Conservation (phyloP, 2,113 vertebrate genomes). For the Alaudala cheleensis region DNA sequence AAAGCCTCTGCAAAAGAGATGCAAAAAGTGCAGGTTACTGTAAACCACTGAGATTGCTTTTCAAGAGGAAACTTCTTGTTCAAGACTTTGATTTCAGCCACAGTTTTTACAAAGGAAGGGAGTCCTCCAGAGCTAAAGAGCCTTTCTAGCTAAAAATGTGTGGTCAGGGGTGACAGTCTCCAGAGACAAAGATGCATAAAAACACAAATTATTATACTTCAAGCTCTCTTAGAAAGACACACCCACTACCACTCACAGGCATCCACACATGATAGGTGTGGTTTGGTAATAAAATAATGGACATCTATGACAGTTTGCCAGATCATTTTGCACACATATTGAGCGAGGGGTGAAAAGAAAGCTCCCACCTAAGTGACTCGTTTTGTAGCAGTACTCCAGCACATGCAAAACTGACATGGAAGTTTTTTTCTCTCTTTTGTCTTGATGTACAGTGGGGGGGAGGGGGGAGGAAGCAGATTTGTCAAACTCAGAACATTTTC, state of each 20-base stretch:
- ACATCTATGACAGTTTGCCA: background rate
- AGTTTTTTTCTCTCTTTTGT: background rate
- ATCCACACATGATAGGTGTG: background rate
- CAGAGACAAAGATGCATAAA: background rate
- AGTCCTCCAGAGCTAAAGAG: background rate
- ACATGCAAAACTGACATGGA: background rate
- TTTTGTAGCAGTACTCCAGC: background rate
- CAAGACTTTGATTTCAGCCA: background rate
- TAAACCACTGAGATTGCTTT: background rate
- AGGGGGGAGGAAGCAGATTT: background rate
- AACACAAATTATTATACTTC: background rate
- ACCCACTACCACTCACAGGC: background rate
- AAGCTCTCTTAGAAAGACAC: background rate
- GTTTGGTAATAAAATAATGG: background rate
- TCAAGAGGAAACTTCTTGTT: background rate
- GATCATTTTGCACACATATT: background rate
- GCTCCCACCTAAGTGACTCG: background rate
- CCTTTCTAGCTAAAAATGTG: background rate
- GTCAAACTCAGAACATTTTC: background rate
- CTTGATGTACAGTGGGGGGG: accelerated
- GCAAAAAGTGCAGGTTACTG: background rate
- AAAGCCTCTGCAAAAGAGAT: background rate
- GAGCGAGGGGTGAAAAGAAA: accelerated
- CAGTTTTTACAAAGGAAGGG: background rate
- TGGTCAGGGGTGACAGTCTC: background rate